Evolutionary conservation across 2,113 vertebrate genomes (phyloP).

Genomic region (Charadrius vociferus): DNA sequence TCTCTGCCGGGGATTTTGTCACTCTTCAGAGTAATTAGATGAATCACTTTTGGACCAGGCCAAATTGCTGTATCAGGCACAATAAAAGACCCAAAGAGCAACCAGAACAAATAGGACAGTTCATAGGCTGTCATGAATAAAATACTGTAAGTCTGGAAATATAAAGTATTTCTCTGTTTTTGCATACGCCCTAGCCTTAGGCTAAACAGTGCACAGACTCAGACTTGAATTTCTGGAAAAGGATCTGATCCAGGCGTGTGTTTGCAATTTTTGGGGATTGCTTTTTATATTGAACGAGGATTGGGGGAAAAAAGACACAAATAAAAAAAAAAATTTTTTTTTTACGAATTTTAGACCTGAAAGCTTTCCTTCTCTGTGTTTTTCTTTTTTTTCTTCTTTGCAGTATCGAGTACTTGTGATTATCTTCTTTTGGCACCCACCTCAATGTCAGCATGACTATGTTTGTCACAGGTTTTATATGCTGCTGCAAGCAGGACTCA

Average conservation of each 20-base stretch:
- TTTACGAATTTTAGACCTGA: background rate
- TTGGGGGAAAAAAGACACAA: background rate
- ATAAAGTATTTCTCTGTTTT: conserved; percentile 45
- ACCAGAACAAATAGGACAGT: conserved; percentile 5
- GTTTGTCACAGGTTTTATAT: conserved; percentile 59
- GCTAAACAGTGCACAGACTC: background rate
- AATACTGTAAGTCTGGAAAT: conserved; percentile 30
- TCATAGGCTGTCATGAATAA: conserved; percentile 27
- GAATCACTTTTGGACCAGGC: conserved; percentile 10
- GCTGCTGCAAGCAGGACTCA: conserved; percentile 61
- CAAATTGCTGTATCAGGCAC: background rate
- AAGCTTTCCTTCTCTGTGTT: background rate
- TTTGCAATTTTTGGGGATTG: background rate
- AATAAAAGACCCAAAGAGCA: conserved; percentile 19
- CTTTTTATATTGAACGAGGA: background rate
- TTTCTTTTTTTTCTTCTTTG: background rate
- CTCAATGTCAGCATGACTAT: conserved; percentile 36
- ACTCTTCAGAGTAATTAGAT: conserved; percentile 14
- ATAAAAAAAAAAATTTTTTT: too few relatives aligned
- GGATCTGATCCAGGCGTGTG: background rate
- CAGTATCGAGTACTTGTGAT: background rate
- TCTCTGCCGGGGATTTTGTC: background rate
- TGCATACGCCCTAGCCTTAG: background rate
- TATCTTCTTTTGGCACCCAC: conserved; percentile 47
- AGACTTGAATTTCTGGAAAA: conserved; percentile 23